Conservation (phyloP, 2,888 invertebrate species). For the Ormyrus rosae region DNA sequence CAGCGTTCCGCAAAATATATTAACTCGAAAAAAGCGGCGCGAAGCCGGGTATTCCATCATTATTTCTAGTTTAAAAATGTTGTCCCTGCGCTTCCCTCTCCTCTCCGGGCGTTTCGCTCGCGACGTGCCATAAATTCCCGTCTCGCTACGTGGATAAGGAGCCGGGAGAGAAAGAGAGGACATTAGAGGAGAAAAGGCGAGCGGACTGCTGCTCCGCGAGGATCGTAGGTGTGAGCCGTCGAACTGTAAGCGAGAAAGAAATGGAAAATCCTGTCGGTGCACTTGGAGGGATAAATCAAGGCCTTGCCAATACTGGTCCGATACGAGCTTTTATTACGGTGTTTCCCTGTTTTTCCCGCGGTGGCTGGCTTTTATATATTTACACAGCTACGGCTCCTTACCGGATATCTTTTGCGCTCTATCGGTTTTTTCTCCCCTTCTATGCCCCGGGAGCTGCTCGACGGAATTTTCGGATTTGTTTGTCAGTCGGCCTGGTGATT, state of each 20-base stretch:
- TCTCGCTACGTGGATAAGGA: conserved; percentile 24
- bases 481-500: conserved; percentile 23
- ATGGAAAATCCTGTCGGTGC: background rate
- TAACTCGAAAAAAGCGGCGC: no score
- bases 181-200: conserved; percentile 11
- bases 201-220: background rate
- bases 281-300: conserved; percentile 69
- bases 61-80: conserved; percentile 39
- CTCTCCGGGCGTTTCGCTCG: background rate
- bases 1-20: no score
- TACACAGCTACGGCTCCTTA: conserved; percentile 15
- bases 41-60: background rate
- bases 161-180: background rate
- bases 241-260: conserved; percentile 25
- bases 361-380: conserved; percentile 25
- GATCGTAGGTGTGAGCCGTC: conserved; percentile 29
- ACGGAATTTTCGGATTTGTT: conserved; percentile 32
- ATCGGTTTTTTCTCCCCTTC: background rate
- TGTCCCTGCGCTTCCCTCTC: background rate
- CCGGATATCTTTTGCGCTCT: background rate
- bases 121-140: conserved; percentile 49
- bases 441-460: background rate
- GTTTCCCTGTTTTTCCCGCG: conserved; percentile 5
- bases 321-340: conserved; percentile 71
- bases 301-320: conserved; percentile 69